These are phyloP conservation scores for Tenodera sinensis DNA, from an alignment of 2,888 invertebrate genomes.

Conservation along the genomic window DNA sequence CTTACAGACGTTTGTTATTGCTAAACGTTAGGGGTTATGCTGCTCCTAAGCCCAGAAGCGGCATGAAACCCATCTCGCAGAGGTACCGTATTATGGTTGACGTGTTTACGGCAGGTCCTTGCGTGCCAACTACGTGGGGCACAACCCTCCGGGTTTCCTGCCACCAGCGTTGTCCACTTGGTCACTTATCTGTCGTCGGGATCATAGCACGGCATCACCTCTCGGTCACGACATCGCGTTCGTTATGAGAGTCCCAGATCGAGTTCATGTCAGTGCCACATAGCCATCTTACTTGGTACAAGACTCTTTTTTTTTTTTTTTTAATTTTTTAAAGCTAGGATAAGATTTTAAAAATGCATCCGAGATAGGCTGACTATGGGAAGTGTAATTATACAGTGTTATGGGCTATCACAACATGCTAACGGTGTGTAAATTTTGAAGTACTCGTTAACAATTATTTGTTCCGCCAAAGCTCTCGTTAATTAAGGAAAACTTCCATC, in stretches of 20 bases:
- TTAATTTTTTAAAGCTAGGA: too few relatives aligned
- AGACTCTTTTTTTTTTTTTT: not conserved
- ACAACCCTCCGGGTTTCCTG: not conserved
- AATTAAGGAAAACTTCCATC: too few relatives aligned
- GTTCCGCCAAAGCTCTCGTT: too few relatives aligned
- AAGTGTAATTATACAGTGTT: too few relatives aligned
- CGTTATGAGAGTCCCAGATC: not conserved
- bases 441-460: too few relatives aligned
- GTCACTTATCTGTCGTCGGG: constrained; percentile 7
- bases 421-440: too few relatives aligned
- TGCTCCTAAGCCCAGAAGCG: too few relatives aligned
- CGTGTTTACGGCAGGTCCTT: not conserved
- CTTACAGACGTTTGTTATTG: not conserved
- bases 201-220: not conserved
- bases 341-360: too few relatives aligned
- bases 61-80: not conserved
- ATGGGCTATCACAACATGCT: too few relatives aligned
- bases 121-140: not conserved
- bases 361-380: too few relatives aligned
- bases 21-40: not conserved
- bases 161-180: constrained; percentile 8
- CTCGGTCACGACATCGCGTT: not conserved
- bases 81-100: not conserved
- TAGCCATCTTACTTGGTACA: not conserved
- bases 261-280: not conserved